Percentiles rank a stretch among this genome's conserved stretches.
These are phyloP conservation scores for Lepidothrix coronata DNA, from an alignment of 2,113 vertebrate genomes.

Conservation along the genomic window DNA sequence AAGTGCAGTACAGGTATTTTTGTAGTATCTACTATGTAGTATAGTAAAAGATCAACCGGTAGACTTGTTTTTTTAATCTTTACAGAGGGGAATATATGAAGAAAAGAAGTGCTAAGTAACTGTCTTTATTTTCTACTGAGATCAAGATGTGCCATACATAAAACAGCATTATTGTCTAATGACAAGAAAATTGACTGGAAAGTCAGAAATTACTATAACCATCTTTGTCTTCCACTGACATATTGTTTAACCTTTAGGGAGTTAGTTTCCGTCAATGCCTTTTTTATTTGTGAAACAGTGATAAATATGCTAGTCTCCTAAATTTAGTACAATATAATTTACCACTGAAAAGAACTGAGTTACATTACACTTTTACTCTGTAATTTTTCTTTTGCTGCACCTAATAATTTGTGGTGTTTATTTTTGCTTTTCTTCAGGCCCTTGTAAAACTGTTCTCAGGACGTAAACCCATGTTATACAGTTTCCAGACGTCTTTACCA, in stretches of 20 bases:
- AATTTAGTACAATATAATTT: not conserved
- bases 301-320: not conserved
- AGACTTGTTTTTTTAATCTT: not conserved
- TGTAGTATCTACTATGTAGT: not conserved
- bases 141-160: not conserved
- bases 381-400: not conserved
- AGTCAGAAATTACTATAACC: not conserved
- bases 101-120: not conserved
- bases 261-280: not conserved
- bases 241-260: not conserved
- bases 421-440: slow-evolving; percentile 62
- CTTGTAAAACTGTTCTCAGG: slow-evolving; percentile 94
- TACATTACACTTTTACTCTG: not conserved
- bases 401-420: not conserved
- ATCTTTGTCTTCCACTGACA: not conserved
- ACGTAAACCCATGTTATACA: slow-evolving; percentile 93
- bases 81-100: not conserved
- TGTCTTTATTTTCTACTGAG: not conserved
- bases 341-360: not conserved
- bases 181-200: not conserved
- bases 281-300: not conserved
- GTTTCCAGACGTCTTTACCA: slow-evolving; percentile 93
- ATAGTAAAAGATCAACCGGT: not conserved
- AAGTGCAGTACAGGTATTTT: not conserved
- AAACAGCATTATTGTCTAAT: not conserved